Base-by-base conservation (phyloP, 2,797 vertebrate species). In the Betta splendens region DNA sequence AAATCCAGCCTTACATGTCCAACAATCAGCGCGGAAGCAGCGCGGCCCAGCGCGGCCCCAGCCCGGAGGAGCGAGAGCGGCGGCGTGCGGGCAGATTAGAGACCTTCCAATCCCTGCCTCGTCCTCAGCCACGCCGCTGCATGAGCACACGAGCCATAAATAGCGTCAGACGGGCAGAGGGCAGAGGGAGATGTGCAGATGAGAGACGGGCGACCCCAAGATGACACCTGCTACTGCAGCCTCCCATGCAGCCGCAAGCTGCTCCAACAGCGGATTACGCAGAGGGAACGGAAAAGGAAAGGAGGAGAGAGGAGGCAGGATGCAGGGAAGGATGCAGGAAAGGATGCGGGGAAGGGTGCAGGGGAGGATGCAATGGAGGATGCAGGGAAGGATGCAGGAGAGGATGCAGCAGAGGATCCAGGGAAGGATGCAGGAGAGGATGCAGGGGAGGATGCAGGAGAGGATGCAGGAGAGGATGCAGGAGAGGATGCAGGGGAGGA, bases 151-250 rank as follows among this genome's bases (percentile, higher is more conserved):
- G 71, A 16, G 75, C 85, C 68, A 82, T 75, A 86, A 89, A 87
- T 85, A 88, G 85, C 74, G 60, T 42, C 64, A 21, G 73, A 22
- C 32, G 72, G 61, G 73, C 72, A 75, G 33, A 35, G 33, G 33
- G 77, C 77, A 66, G 83, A 76, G 76, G 75, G 72, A 85, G 73
- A 83, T 73, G 70, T 79, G 75, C 69, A 63, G 80, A 82, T 77
- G 77, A 77, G 76, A 75, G 70, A 59, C 35, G 20, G 54, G 62
- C 39, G 22, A 69, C 72, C 67, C 55, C 45, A 59, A 84, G 79
- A 75, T 75, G 81, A 80, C 76, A 75, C 77, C 69, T 79, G 59
- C 76, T 69, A 48, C 67, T 63, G 68, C 68, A 64, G 75, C 32
- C 42, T 39, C 38, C 33, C 39, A 9, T 57, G 54, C 66, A 72